phyloP scores from a whole-genome alignment of 2,797 vertebrate species.

The Anas bahamensis region DNA sequence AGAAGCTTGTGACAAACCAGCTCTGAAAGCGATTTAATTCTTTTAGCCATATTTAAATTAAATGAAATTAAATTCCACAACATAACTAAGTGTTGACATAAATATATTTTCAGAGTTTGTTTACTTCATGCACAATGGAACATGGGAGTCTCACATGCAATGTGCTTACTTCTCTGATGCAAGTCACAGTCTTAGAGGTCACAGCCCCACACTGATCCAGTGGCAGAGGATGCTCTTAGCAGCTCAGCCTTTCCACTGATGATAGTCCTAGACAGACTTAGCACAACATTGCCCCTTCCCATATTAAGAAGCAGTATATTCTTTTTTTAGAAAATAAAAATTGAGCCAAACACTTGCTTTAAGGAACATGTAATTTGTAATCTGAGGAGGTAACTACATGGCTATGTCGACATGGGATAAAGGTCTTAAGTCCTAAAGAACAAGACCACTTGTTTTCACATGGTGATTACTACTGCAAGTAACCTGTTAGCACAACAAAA shows the following conservation, averaged over 20 bases:
- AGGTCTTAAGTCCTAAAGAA: background rate
- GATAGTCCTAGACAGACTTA: background rate
- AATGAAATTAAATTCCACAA: background rate
- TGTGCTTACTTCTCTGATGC: background rate
- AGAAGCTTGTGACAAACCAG: background rate
- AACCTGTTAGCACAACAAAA: background rate
- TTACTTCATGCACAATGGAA: background rate
- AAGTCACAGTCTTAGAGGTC: background rate
- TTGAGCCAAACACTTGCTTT: background rate
- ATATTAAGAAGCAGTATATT: background rate
- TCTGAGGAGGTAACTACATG: background rate
- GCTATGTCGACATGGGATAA: background rate
- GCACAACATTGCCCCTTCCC: background rate
- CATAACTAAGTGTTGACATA: background rate
- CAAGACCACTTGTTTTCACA: background rate
- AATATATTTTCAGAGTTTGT: background rate
- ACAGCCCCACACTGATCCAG: rapidly evolving
- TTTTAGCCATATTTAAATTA: background rate
- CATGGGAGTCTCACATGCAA: background rate
- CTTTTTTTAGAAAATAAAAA: background rate
- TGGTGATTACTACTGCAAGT: background rate
- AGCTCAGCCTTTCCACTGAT: background rate
- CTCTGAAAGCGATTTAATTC: background rate
- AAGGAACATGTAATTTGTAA: background rate
- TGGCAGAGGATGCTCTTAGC: background rate